A percentile compares a stretch with the other conserved stretches of the same genome.
phyloP scores from a whole-genome alignment of 1,140 invertebrate genomes.

The Heterodera carotae region DNA sequence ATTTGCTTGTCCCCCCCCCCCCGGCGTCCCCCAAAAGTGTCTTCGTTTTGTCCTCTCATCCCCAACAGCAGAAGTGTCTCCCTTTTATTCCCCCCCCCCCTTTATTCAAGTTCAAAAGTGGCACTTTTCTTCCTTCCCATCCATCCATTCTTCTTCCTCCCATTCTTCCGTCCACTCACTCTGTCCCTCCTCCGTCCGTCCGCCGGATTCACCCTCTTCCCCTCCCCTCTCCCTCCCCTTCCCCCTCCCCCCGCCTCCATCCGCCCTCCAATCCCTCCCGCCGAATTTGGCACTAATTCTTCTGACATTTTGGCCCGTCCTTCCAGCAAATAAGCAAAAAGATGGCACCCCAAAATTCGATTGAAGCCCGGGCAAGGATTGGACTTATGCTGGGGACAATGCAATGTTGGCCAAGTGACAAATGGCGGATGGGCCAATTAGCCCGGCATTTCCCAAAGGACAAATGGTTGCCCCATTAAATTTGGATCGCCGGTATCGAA shows the following conservation, averaged over 20 bases:
- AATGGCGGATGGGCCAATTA: conserved; percentile 9
- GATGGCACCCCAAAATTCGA: conserved; percentile 6
- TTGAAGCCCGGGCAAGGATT: conserved; percentile 4
- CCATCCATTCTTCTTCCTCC: too few relatives aligned
- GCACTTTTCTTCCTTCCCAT: too few relatives aligned
- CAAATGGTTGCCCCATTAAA: neutral
- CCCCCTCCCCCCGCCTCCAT: too few relatives aligned
- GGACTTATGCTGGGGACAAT: neutral
- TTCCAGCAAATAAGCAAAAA: conserved; percentile 12
- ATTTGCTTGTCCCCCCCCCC: too few relatives aligned
- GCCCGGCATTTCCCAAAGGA: neutral
- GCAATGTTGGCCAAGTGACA: neutral
- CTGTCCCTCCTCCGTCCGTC: too few relatives aligned
- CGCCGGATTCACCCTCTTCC: neutral
- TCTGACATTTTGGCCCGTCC: conserved; percentile 17
- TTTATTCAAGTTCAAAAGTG: too few relatives aligned
- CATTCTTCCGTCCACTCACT: too few relatives aligned
- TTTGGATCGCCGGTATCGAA: neutral
- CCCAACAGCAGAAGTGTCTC: too few relatives aligned
- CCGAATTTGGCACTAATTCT: conserved; percentile 4
- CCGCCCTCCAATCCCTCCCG: neutral
- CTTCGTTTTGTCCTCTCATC: too few relatives aligned
- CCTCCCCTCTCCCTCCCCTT: neutral
- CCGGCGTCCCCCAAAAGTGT: too few relatives aligned
- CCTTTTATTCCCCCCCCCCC: too few relatives aligned